Evolutionary conservation across 2,888 invertebrate genomes (phyloP).

Genomic region (Euspilapteryx auroguttella): DNA sequence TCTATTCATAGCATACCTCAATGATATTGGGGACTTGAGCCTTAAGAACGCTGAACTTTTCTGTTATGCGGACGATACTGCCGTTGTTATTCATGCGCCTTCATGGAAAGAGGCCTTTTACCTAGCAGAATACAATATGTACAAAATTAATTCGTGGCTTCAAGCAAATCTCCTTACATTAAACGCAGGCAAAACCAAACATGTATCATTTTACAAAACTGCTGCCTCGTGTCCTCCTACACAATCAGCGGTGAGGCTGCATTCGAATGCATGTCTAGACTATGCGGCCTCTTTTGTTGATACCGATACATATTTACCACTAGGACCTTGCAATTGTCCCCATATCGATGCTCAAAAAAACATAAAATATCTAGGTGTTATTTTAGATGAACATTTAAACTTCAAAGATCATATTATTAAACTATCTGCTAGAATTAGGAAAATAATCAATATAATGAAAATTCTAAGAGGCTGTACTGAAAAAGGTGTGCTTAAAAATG

Average conservation of each 20-base stretch:
- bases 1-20: neutral
- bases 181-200: neutral
- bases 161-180: neutral
- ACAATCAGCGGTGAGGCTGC: neutral
- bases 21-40: neutral
- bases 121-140: neutral
- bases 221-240: neutral
- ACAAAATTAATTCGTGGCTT: neutral
- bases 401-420: neutral
- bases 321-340: neutral
- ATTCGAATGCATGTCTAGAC: neutral
- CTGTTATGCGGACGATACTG: neutral
- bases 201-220: neutral
- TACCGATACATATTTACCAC: too few relatives aligned
- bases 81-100: neutral
- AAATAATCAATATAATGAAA: constrained; percentile 1
- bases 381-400: constrained; percentile 1
- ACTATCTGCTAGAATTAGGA: neutral
- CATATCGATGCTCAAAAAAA: neutral
- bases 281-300: too few relatives aligned
- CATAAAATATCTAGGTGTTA: constrained; percentile 1
- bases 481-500: too few relatives aligned
- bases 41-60: neutral
- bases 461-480: neutral
- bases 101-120: neutral